A percentile compares a stretch with the other conserved stretches of the same genome.
Conservation (phyloP, 2,113 vertebrate genomes). For the Sakesphorus luctuosus region DNA sequence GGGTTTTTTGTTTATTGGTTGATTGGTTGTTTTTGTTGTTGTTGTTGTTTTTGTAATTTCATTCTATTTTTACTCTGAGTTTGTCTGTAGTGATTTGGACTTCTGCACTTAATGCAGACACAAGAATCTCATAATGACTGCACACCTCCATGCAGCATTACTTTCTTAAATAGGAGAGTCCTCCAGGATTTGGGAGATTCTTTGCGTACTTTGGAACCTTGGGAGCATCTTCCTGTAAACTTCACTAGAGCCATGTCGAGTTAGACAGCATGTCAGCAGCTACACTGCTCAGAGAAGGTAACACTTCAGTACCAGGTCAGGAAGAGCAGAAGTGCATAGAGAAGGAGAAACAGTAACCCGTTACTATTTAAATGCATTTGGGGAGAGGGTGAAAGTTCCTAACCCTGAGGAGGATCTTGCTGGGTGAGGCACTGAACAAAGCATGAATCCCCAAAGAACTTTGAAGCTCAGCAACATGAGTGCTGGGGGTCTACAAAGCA, state of each 20-base stretch:
- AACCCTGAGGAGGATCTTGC: not conserved
- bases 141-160: not conserved
- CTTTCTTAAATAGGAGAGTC: not conserved
- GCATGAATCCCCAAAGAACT: not conserved
- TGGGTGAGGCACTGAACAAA: not conserved
- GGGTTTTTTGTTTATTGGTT: too few relatives aligned
- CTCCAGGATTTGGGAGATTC: not conserved
- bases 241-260: not conserved
- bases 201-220: not conserved
- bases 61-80: not conserved
- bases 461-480: not conserved
- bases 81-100: not conserved
- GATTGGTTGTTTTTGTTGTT: too few relatives aligned
- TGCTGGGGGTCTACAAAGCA: fast-evolving
- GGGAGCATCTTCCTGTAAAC: not conserved
- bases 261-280: not conserved
- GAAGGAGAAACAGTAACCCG: not conserved
- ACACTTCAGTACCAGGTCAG: not conserved
- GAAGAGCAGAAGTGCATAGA: fast-evolving
- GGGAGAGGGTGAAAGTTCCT: not conserved
- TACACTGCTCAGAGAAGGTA: not conserved
- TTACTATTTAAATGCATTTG: not conserved
- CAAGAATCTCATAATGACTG: not conserved
- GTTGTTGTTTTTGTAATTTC: not conserved
- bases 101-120: not conserved